phyloP scores from a whole-genome alignment of 2,888 invertebrate genomes.

The Ochropacha duplaris region DNA sequence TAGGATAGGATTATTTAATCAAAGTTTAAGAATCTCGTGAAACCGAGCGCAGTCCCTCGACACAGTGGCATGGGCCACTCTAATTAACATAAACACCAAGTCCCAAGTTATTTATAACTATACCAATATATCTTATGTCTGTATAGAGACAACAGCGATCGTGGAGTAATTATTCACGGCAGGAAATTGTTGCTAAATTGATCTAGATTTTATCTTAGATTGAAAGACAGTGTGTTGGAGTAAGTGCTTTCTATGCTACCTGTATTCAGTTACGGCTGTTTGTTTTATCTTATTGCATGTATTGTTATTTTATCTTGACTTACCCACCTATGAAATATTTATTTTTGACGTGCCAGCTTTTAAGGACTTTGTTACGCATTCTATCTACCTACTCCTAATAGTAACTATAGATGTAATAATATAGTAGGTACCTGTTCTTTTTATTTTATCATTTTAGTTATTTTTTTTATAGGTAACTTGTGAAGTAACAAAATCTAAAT shows the following conservation, averaged over 20 bases:
- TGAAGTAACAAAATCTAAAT: no score
- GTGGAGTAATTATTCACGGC: constrained; percentile 10
- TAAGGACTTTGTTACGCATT: no score
- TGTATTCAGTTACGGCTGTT: not conserved
- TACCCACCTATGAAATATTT: not conserved
- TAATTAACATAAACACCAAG: constrained; percentile 78
- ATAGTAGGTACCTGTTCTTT: no score
- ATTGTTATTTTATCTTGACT: not conserved
- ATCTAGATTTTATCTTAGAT: constrained; percentile 11
- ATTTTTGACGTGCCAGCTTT: no score
- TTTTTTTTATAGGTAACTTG: no score
- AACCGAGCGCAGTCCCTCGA: constrained; percentile 32
- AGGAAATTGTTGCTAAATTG: constrained; percentile 7
- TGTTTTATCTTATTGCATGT: not conserved
- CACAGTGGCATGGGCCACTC: constrained; percentile 67
- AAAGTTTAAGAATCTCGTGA: not conserved
- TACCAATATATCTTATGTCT: constrained; percentile 37
- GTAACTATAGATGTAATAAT: no score
- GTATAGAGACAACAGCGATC: constrained; percentile 1
- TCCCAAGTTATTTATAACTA: constrained; percentile 57
- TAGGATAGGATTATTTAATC: no score
- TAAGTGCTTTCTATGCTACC: constrained; percentile 12
- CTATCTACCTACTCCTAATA: no score
- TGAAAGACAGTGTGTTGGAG: constrained; percentile 7
- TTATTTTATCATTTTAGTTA: no score